Base-by-base conservation (phyloP, 2,797 vertebrate species). In the Tadarida brasiliensis region DNA sequence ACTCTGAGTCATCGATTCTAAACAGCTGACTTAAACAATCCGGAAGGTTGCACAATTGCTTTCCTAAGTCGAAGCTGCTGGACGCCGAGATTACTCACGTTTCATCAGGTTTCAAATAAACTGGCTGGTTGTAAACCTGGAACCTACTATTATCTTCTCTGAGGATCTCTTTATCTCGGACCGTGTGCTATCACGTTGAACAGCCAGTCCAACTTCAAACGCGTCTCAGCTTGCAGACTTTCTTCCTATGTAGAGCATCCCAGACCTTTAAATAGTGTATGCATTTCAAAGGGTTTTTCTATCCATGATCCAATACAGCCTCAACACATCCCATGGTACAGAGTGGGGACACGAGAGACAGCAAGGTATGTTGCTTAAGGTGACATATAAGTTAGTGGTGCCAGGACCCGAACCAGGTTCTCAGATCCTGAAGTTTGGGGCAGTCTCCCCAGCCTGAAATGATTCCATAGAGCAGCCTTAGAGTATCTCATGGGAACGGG, bases 51-150 rank as follows among this genome's bases (percentile, higher is more conserved):
- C 11, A 1, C 11, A 56, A 92, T 95, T 26, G 49, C 44, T 93
- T 90, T 81, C 78, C 87, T 78, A 33, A 76, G 94, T 81, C 90
- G 84, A 80, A 87, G 91, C 84, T 94, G 57, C 63, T 19, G 2
- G 92, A 94, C 0, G 80, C 92, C 3, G 4, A 49, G 51, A 68
- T 96, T 85, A 88, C 84, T 85, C 84, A 63, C 74, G 91, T 90
- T 92, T 44, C 87, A 67, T 85, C 84, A 63, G 80, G 91, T 90
- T 92, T 44, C 87, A 67, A 92, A 90, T 70, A 83, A 95, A 86
- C 30, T 24, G 59, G 44, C 12, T 49, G 63, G 39, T n/a, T 68
- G 24, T 70, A 88, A 96, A 77, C 87, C 70, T 47, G 1, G 15
- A 82, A n/a, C 57, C 71, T 90, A 73, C 61, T 82, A 78, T 74